Evolutionary conservation across 1,140 invertebrate genomes (phyloP).

Genomic region (Drosophila repletoides): DNA sequence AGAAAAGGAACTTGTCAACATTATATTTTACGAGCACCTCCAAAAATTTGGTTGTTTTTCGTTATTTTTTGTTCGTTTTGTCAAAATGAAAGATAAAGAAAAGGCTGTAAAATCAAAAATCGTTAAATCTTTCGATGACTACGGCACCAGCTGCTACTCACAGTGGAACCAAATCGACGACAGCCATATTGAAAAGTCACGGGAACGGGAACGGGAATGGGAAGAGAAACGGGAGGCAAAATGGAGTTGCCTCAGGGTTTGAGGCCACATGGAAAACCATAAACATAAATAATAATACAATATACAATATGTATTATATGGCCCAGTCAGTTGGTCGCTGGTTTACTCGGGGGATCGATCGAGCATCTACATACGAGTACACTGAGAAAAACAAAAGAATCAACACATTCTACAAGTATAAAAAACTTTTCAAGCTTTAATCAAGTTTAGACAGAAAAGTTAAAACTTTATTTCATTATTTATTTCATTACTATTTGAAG

Average conservation of each 20-base stretch:
- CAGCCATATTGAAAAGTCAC: constrained; percentile 69
- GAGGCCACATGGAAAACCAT: constrained; percentile 61
- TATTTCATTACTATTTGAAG: too few species aligned
- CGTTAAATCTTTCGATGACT: constrained; percentile 38
- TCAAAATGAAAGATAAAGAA: constrained; percentile 35
- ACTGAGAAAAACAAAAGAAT: too few species aligned
- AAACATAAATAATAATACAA: constrained; percentile 80
- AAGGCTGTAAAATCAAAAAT: constrained; percentile 49
- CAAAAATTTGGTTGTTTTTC: constrained; percentile 30
- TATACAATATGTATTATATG: constrained; percentile 69
- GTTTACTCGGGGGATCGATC: constrained; percentile 3
- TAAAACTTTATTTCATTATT: too few species aligned
- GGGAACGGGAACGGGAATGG: neutral
- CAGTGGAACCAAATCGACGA: constrained; percentile 53
- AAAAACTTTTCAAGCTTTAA: too few species aligned
- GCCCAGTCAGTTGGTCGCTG: constrained; percentile 1
- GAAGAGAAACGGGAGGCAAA: constrained; percentile 45
- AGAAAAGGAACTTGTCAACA: constrained; percentile 74
- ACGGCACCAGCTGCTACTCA: constrained; percentile 55
- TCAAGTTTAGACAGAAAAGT: too few species aligned
- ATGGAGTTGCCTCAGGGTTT: constrained; percentile 64
- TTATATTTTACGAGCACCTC: constrained; percentile 70
- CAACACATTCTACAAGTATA: too few species aligned
- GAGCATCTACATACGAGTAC: too few species aligned
- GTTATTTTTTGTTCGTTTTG: constrained; percentile 14